Evolutionary conservation across 2,797 vertebrate genomes (phyloP), one percentile per base, ranked within the genome.

Genomic region (Phrynocephalus vlangalii): DNA sequence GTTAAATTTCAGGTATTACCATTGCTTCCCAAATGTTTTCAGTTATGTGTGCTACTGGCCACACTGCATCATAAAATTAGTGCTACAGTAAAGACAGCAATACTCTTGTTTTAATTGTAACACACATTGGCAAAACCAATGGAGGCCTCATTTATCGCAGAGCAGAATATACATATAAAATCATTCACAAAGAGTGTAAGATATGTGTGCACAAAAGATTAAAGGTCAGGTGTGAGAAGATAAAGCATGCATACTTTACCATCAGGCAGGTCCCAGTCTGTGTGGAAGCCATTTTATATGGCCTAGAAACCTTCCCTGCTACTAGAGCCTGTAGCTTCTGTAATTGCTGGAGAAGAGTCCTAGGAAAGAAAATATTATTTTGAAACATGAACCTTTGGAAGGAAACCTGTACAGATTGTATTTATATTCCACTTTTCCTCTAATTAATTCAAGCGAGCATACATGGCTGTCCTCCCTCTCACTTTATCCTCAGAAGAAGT

Each of bases 251-350:
- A 72, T 48, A 67, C 92, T 94, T 88, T 97, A 99, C 99, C 99
- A 99, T 98, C 83, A 99, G 97, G 94, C 98, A 99, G 76, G 99
- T 99, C 90, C 98, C 98, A 0, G 99, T 99, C 94, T 99, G 99
- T 10, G 99, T 99, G 82, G 99, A 98, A 68, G 98, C 99, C 93
- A 99, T 98, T 96, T 99, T 99, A 97, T 98, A 99, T 52, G 98
- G 98, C 82, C 98, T 98, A 88, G 98, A 98, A 91, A 99, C 97
- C 95, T 99, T 99, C 93, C 97, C 98, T 91, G 98, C 97, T 93
- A 99, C 98, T 95, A 99, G 91, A 26, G 98, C 96, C 95, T 99
- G 99, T 70, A 99, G 97, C 94, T 99, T 99, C 97, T 99, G 99
- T 91, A 99, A 97, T 96, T 99, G 99, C 96, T 99, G 99, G 28